Percentiles rank a stretch among this genome's conserved stretches.
Evolutionary conservation across 2,888 invertebrate species (phyloP).

Genomic region (Heteromurus nitidus): DNA sequence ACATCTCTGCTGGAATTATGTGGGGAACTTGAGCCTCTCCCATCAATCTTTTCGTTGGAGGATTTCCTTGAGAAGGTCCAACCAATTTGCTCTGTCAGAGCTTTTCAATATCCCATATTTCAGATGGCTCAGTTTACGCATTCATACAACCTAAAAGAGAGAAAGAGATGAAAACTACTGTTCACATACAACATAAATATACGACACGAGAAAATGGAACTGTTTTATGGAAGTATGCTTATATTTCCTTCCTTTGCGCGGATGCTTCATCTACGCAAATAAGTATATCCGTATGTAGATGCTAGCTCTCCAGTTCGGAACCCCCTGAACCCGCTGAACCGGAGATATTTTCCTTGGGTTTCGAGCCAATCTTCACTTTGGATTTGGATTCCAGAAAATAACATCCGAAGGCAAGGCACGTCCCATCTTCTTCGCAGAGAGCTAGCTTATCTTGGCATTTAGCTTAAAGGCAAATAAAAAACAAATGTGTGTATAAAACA

Average conservation of each 20-base stretch:
- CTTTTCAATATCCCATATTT: conserved; percentile 54
- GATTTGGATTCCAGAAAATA: background rate
- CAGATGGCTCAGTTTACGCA: conserved; percentile 32
- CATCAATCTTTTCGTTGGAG: conserved; percentile 47
- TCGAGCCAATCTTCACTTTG: conserved; percentile 14
- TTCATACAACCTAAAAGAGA: conserved; percentile 13
- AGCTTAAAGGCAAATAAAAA: conserved; percentile 33
- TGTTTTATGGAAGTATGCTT: too few species aligned
- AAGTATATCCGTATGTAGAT: too few species aligned
- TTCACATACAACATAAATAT: too few species aligned
- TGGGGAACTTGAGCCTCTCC: conserved; percentile 29
- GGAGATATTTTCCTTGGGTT: background rate
- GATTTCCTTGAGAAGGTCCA: conserved; percentile 41
- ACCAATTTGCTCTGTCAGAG: conserved; percentile 47
- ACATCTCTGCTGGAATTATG: conserved; percentile 33
- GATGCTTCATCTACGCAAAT: too few species aligned
- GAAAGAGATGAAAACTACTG: too few species aligned
- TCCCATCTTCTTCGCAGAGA: conserved; percentile 9
- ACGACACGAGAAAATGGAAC: too few species aligned
- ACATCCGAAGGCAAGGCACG: conserved; percentile 39
- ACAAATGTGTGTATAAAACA: conserved; percentile 19
- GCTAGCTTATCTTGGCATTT: conserved; percentile 43
- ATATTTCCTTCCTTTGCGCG: too few species aligned
- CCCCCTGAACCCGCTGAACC: too few species aligned
- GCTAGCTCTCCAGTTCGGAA: too few species aligned